Conservation (phyloP, 2,888 invertebrate species). For the Drosophila nr. medialis region DNA sequence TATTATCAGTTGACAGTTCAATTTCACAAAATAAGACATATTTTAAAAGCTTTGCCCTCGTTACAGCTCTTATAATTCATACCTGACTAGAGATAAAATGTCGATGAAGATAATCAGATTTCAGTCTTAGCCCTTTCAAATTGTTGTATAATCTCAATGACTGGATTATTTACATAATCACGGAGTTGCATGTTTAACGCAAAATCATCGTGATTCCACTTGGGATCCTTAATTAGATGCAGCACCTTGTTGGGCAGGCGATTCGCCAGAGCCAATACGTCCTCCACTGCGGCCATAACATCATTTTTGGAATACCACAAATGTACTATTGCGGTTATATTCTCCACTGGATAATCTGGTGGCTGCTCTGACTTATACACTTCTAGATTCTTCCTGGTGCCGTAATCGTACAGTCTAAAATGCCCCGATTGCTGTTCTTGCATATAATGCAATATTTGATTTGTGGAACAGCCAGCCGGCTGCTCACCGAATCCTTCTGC, state of each 20-base stretch:
- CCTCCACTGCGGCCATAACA: slow-evolving; percentile 61
- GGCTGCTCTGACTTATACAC: slow-evolving; percentile 59
- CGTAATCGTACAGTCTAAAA: slow-evolving; percentile 72
- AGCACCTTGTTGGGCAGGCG: slow-evolving; percentile 61
- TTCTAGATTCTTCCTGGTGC: slow-evolving; percentile 48
- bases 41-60: neutral
- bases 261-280: slow-evolving; percentile 61
- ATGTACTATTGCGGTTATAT: slow-evolving; percentile 58
- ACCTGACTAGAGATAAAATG: neutral
- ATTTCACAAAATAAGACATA: neutral
- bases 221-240: slow-evolving; percentile 64
- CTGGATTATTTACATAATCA: slow-evolving; percentile 63
- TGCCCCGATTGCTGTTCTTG: slow-evolving; percentile 69
- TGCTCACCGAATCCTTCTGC: slow-evolving; percentile 53
- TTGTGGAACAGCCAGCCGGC: slow-evolving; percentile 74
- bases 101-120: neutral
- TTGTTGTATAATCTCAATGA: slow-evolving; percentile 59
- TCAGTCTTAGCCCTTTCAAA: slow-evolving; percentile 44
- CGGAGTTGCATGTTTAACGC: slow-evolving; percentile 51
- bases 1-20: neutral
- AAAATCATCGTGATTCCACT: slow-evolving; percentile 72
- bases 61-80: neutral
- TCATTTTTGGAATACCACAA: slow-evolving; percentile 76
- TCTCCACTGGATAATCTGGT: slow-evolving; percentile 68
- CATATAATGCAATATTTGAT: slow-evolving; percentile 77